Evolutionary conservation across 1,140 invertebrate genomes (phyloP).

Genomic region (Drosophila fuyamai): DNA sequence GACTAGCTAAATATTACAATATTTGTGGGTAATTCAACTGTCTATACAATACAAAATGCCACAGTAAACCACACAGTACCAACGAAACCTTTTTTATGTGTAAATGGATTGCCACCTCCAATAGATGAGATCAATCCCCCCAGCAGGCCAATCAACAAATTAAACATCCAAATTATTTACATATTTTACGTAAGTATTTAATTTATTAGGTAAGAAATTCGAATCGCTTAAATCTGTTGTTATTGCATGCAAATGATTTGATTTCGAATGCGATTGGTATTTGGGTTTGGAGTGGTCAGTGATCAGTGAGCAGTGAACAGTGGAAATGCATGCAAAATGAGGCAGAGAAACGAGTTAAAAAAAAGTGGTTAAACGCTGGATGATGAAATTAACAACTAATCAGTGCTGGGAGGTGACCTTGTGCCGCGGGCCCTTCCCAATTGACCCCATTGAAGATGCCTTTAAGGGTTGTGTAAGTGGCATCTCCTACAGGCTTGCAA

Average conservation of each 20-base stretch:
- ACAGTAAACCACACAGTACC: no score
- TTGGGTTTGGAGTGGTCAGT: neutral
- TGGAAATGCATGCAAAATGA: conserved; percentile 48
- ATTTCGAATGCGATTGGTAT: conserved; percentile 28
- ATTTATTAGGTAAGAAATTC: conserved; percentile 76
- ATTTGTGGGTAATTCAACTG: no score
- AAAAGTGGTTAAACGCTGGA: conserved; percentile 14
- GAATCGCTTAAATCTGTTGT: conserved; percentile 24
- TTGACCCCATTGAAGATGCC: no score
- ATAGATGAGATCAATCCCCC: neutral
- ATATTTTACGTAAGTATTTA: conserved; percentile 60
- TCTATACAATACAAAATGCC: no score
- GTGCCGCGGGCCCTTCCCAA: neutral
- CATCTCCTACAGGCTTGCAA: conserved; percentile 36
- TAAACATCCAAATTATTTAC: conserved; percentile 57
- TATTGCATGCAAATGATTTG: conserved; percentile 55
- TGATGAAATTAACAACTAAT: conserved; percentile 74
- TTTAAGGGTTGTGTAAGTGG: no score
- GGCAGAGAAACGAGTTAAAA: conserved; percentile 4
- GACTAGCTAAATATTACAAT: no score
- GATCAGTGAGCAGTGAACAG: neutral
- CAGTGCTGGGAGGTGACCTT: conserved; percentile 57
- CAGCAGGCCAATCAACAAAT: conserved; percentile 8
- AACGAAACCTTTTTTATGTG: no score
- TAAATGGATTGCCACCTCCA: neutral